A percentile compares a stretch with the other conserved stretches of the same genome.
Evolutionary conservation across 1,140 invertebrate genomes (phyloP).

Genomic region (Lineus longissimus): DNA sequence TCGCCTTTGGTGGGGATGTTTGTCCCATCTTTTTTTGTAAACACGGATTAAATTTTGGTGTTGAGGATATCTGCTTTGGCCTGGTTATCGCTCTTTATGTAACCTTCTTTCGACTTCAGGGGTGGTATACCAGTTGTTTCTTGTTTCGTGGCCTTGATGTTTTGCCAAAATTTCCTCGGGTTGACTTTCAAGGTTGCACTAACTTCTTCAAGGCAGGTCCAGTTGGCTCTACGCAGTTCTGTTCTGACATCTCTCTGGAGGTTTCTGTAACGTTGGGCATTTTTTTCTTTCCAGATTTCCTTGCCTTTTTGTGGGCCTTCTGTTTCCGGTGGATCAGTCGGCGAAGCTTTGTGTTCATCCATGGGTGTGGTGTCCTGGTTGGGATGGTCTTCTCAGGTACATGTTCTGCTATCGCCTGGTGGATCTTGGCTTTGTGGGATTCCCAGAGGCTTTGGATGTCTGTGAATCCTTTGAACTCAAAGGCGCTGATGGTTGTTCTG

Average conservation of each 20-base stretch:
- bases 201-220: neutral
- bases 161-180: neutral
- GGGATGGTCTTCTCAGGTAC: neutral
- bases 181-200: too few species aligned
- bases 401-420: neutral
- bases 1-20: too few species aligned
- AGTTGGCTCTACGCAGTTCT: too few species aligned
- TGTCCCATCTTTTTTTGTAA: neutral
- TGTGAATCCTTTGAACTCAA: neutral
- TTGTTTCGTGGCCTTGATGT: neutral
- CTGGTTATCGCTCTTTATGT: neutral
- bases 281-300: neutral
- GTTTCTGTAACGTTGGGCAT: neutral
- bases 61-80: neutral
- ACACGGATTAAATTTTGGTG: neutral
- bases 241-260: neutral
- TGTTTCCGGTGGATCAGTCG: neutral
- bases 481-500: neutral
- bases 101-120: neutral
- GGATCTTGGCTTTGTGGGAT: neutral
- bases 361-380: neutral
- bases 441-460: neutral
- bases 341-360: neutral
- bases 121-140: neutral
- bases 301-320: neutral